phyloP scores from a whole-genome alignment of 2,797 vertebrate genomes.

The Gouania willdenowi region DNA sequence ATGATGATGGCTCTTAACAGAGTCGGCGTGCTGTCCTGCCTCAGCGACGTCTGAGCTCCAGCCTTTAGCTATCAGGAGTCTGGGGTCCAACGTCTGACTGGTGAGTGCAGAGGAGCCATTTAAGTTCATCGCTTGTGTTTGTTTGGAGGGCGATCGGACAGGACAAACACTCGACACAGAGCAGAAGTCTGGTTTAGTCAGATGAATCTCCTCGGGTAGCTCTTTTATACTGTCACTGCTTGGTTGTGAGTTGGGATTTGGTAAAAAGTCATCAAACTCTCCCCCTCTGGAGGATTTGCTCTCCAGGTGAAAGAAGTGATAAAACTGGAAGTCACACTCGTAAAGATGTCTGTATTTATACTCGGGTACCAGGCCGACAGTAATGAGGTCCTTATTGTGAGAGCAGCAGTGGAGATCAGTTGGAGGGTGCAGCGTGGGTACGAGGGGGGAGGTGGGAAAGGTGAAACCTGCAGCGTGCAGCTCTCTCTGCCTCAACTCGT shows the following conservation, averaged over 20 bases:
- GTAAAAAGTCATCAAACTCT: constrained; percentile 23
- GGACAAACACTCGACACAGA: constrained; percentile 7
- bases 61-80: constrained; percentile 25
- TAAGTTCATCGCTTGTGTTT: constrained; percentile 21
- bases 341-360: constrained; percentile 62
- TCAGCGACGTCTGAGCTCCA: constrained; percentile 32
- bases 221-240: constrained; percentile 17
- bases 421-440: constrained; percentile 47
- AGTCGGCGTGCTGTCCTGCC: constrained; percentile 29
- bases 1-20: constrained; percentile 44
- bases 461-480: constrained; percentile 49
- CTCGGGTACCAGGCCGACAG: constrained; percentile 31
- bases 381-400: constrained; percentile 41
- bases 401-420: constrained; percentile 50
- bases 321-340: constrained; percentile 65
- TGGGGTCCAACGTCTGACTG: constrained; percentile 51
- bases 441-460: constrained; percentile 13
- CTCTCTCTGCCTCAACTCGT: constrained; percentile 69
- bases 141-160: constrained; percentile 27
- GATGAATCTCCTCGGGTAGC: constrained; percentile 16
- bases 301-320: constrained; percentile 56
- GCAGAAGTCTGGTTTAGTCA: constrained; percentile 23
- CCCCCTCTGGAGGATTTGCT: constrained; percentile 27
- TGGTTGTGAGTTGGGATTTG: constrained; percentile 15
- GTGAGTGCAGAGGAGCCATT: constrained; percentile 2